Percentiles rank a stretch among this genome's conserved stretches.
Conservation (phyloP, 2,113 vertebrate genomes). For the Hemibagrus wyckioides region DNA sequence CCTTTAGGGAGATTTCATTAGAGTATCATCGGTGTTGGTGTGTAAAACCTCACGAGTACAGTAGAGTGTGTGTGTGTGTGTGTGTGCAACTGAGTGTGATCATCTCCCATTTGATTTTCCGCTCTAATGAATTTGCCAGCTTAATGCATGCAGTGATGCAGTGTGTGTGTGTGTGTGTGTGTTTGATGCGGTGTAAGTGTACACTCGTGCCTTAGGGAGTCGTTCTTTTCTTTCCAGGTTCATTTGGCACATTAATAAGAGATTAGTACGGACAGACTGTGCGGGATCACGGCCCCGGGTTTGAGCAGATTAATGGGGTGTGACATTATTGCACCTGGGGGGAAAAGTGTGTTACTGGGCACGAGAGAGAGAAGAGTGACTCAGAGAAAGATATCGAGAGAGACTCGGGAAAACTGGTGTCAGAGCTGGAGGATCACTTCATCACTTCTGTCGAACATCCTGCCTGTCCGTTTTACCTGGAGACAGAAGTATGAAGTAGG, state of each 20-base stretch:
- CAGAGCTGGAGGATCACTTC: background rate
- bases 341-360: conserved; percentile 77
- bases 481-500: background rate
- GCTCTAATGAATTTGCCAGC: conserved; percentile 34
- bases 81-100: conserved; percentile 27
- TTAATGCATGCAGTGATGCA: conserved; percentile 30
- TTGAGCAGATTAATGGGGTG: conserved; percentile 86
- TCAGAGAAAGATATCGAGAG: conserved; percentile 10
- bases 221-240: conserved; percentile 79
- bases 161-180: conserved; percentile 23
- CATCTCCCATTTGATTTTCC: conserved; percentile 31
- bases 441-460: background rate
- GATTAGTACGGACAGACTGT: conserved; percentile 75
- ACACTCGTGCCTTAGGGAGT: conserved; percentile 70
- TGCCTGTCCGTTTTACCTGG: background rate
- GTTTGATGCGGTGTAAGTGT: conserved; percentile 47
- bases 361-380: conserved; percentile 63
- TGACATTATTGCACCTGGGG: conserved; percentile 83
- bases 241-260: conserved; percentile 79
- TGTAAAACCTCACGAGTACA: conserved; percentile 26
- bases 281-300: conserved; percentile 68
- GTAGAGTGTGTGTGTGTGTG: conserved; percentile 13
- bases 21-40: background rate
- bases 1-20: conserved; percentile 29
- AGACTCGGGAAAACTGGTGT: background rate